Evolutionary conservation across 2,888 invertebrate genomes (phyloP).

Genomic region (Trilocha varians): DNA sequence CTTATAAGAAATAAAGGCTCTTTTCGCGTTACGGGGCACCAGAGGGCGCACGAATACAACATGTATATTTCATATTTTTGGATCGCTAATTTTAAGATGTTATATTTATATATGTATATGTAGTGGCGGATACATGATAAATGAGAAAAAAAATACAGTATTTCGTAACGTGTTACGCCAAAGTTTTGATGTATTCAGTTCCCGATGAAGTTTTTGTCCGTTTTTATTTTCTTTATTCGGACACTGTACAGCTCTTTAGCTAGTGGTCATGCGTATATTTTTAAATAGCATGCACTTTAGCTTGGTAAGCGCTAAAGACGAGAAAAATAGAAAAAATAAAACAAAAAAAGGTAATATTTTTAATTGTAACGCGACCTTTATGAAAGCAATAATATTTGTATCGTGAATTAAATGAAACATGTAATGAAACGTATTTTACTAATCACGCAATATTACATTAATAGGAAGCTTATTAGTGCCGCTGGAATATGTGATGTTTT

Average conservation of each 20-base stretch:
- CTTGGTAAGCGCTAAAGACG: slow-evolving; percentile 49
- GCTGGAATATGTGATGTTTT: slow-evolving; percentile 43
- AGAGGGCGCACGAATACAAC: slow-evolving; percentile 65
- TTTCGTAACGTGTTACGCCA: slow-evolving; percentile 70
- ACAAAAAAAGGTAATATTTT: slow-evolving; percentile 42
- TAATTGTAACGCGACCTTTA: slow-evolving; percentile 55
- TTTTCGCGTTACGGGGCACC: slow-evolving; percentile 46
- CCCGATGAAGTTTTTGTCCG: slow-evolving; percentile 58
- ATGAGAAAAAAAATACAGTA: slow-evolving; percentile 40
- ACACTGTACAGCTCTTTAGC: slow-evolving; percentile 63
- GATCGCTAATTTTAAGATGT: slow-evolving; percentile 74
- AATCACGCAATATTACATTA: slow-evolving; percentile 56
- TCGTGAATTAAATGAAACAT: slow-evolving; percentile 51
- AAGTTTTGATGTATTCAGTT: slow-evolving; percentile 73
- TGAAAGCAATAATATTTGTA: slow-evolving; percentile 70
- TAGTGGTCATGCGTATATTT: slow-evolving; percentile 71
- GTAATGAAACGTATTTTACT: slow-evolving; percentile 60
- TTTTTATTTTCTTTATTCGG: slow-evolving; percentile 34
- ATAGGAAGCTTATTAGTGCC: slow-evolving; percentile 55
- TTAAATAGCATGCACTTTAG: slow-evolving; percentile 67
- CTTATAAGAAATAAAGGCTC: slow-evolving; percentile 27
- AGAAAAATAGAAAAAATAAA: slow-evolving; percentile 20
- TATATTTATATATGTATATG: slow-evolving; percentile 74
- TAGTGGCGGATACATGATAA: slow-evolving; percentile 59
- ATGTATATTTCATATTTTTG: slow-evolving; percentile 74